Conservation (phyloP, 2,113 vertebrate species). For the Microcebus tavaratra region DNA sequence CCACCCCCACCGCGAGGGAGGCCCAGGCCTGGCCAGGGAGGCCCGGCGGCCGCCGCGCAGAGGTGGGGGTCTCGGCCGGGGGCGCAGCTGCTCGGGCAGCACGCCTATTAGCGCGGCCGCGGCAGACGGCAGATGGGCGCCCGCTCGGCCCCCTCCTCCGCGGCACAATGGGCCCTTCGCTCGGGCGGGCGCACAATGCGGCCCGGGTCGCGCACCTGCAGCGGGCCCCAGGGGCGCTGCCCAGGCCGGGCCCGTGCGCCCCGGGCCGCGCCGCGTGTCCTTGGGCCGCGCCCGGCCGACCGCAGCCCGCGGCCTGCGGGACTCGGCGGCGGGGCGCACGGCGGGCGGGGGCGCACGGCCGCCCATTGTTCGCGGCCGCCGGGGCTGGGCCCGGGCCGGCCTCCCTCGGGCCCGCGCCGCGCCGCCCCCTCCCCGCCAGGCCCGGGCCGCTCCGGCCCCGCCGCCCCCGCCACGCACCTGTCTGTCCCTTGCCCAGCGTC, state of each 20-base stretch:
- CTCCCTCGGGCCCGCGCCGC: conserved; percentile 61
- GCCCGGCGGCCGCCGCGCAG: neutral
- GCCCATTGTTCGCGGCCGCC: conserved; percentile 76
- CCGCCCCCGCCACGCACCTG: conserved; percentile 88
- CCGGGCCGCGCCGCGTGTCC: conserved; percentile 86
- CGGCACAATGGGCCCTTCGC: conserved; percentile 71
- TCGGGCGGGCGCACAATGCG: conserved; percentile 61
- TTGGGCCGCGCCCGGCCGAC: conserved; percentile 91
- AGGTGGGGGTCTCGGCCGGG: conserved; percentile 54
- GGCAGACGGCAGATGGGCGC: conserved; percentile 77
- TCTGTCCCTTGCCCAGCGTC: conserved; percentile 99
- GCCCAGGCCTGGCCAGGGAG: neutral
- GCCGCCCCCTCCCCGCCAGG: conserved; percentile 72
- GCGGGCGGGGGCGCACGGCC: conserved; percentile 66
- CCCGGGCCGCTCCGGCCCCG: conserved; percentile 40
- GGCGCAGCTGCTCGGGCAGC: conserved; percentile 72
- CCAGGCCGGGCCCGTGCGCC: conserved; percentile 72
- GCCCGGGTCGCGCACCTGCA: conserved; percentile 67
- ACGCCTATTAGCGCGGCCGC: conserved; percentile 62
- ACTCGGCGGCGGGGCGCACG: conserved; percentile 88
- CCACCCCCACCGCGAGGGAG: neutral
- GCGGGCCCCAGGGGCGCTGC: conserved; percentile 64
- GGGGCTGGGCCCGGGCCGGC: conserved; percentile 46
- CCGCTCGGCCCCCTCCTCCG: conserved; percentile 68
- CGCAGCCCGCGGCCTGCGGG: conserved; percentile 93